Percentiles rank a stretch among this genome's conserved stretches.
Conservation (phyloP, 2,113 vertebrate genomes). For the Platichthys stellatus region DNA sequence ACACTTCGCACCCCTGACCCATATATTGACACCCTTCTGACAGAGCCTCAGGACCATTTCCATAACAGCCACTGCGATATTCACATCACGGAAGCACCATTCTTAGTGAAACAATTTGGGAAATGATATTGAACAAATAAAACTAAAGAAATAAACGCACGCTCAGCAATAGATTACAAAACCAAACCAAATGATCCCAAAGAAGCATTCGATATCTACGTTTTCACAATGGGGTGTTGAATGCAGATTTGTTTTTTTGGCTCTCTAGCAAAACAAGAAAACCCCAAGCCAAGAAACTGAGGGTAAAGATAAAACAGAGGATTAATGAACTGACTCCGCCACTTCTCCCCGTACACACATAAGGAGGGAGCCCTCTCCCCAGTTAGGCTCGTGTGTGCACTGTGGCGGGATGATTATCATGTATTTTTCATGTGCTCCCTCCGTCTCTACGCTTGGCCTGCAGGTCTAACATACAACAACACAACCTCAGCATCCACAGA, state of each 20-base stretch:
- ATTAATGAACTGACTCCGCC: slow-evolving; percentile 41
- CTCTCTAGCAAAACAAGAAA: slow-evolving; percentile 41
- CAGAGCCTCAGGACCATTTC: slow-evolving; percentile 58
- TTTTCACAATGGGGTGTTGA: neutral
- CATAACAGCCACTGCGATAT: slow-evolving; percentile 53
- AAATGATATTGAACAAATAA: neutral
- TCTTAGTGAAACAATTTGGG: neutral
- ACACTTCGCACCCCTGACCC: slow-evolving; percentile 65
- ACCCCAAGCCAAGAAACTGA: slow-evolving; percentile 27
- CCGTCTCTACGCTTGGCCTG: slow-evolving; percentile 67
- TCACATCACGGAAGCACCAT: slow-evolving; percentile 33
- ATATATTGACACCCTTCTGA: slow-evolving; percentile 73
- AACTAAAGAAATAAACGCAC: neutral
- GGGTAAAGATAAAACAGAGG: slow-evolving; percentile 64
- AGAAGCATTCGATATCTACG: neutral
- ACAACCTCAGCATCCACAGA: slow-evolving; percentile 49
- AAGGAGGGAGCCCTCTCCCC: slow-evolving; percentile 39
- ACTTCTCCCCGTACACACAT: slow-evolving; percentile 50
- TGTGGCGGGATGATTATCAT: slow-evolving; percentile 75
- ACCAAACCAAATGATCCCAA: neutral
- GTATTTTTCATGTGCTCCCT: slow-evolving; percentile 77
- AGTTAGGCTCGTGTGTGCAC: slow-evolving; percentile 70
- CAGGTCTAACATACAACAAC: slow-evolving; percentile 69
- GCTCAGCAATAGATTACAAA: neutral
- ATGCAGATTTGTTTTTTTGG: neutral